Evolutionary conservation across 2,797 vertebrate species (phyloP), one percentile per base, ranked within the genome.

Genomic region (Gorsachius magnificus): DNA sequence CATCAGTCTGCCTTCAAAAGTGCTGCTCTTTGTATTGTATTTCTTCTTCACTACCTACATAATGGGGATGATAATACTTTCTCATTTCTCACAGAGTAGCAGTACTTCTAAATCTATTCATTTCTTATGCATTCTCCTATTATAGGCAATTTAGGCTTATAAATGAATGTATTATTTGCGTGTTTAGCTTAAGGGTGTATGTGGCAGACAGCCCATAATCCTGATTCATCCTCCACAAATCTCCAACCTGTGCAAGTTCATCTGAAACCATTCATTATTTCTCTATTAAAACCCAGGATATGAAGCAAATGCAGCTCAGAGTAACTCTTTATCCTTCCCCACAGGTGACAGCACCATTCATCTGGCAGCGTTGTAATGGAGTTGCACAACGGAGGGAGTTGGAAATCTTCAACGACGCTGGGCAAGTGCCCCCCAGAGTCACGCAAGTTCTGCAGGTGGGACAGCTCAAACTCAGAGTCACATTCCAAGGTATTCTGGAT

Each of bases 201-300:
- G 74, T 79, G 71, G 70, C 94, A 96, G 85, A 68, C 71, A 95
- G 83, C 80, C 71, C 91, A 38, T 80, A 91, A 91, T 80, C 71
- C 83, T 63, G 51, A 95, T 60, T 96, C 78, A 92, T 89, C 78
- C 64, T 57, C 71, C 61, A 51, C 80, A 89, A 79, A 92, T 64
- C 88, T 83, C 83, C 83, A 92, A 63, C 36, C 53, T 70, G 22
- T 69, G 58, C 43, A 66, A 81, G 77, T 65, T 91, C 29, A 28
- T 70, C 60, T 60, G 74, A 85, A 90, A 66, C 63, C 75, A 79
- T 33, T 95, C 68, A 93, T 92, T 94, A 89, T 77, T 89, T 94
- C 88, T 53, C 2, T 26, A 85, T 64, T 88, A 90, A 94, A 95
- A 18, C 31, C 24, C 75, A 57, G 86, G 71, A 77, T 70, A 60